Evolutionary conservation across 2,888 invertebrate genomes (phyloP).

Genomic region (Epistrophe grossulariae): DNA sequence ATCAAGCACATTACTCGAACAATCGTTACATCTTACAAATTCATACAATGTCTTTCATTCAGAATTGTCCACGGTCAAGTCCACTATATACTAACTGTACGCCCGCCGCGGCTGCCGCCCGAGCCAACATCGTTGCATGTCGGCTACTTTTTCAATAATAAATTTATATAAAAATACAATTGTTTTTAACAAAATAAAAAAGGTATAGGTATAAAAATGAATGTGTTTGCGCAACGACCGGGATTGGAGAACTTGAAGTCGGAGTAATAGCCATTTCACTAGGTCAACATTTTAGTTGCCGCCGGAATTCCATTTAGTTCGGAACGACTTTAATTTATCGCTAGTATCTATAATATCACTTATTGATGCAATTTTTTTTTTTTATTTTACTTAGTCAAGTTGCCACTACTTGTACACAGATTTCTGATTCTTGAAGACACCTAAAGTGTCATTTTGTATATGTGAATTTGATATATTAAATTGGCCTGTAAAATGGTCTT

Average conservation of each 20-base stretch:
- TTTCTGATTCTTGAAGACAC: slow-evolving; percentile 5
- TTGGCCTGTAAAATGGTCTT: neutral
- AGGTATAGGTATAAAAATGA: slow-evolving; percentile 46
- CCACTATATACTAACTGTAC: slow-evolving; percentile 41
- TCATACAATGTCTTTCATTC: slow-evolving; percentile 66
- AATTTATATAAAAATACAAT: slow-evolving; percentile 37
- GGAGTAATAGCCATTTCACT: slow-evolving; percentile 69
- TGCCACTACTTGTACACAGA: neutral
- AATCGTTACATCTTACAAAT: slow-evolving; percentile 52
- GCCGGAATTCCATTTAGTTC: slow-evolving; percentile 66
- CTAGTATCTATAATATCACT: neutral
- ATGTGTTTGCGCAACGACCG: slow-evolving; percentile 69
- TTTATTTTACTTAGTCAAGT: slow-evolving; percentile 17
- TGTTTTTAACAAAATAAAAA: slow-evolving; percentile 6
- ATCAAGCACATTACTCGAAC: slow-evolving; percentile 43
- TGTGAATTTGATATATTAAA: neutral
- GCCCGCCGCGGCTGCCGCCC: neutral
- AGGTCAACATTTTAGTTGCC: slow-evolving; percentile 73
- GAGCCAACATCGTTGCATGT: slow-evolving; percentile 53
- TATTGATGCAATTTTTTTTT: neutral
- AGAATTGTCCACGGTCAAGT: slow-evolving; percentile 75
- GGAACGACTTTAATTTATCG: slow-evolving; percentile 45
- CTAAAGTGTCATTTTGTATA: slow-evolving; percentile 1
- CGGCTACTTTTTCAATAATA: slow-evolving; percentile 44
- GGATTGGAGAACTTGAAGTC: slow-evolving; percentile 51